These are phyloP conservation scores for Burhinus bistriatus DNA, from an alignment of 2,113 vertebrate genomes.

Conservation along the genomic window DNA sequence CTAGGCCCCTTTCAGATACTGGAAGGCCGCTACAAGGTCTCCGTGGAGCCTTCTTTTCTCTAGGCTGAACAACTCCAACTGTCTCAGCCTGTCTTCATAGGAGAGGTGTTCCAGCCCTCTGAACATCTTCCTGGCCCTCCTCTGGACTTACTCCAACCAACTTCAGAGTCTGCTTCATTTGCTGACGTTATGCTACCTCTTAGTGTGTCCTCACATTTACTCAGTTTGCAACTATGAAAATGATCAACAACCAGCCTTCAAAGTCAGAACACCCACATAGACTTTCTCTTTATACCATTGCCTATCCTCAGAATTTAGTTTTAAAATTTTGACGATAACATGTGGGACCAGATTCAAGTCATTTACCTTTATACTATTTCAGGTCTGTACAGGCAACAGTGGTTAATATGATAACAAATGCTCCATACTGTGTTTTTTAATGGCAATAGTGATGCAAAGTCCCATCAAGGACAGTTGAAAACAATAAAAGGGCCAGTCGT, in stretches of 20 bases:
- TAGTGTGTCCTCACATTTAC: background rate
- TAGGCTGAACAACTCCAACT: too few relatives aligned
- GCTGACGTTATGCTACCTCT: background rate
- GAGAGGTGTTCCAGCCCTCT: too few relatives aligned
- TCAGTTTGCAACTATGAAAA: background rate
- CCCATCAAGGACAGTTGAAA: background rate
- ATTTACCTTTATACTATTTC: background rate
- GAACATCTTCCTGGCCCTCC: too few relatives aligned
- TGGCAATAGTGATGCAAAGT: background rate
- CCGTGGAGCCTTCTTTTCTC: too few relatives aligned
- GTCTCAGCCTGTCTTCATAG: too few relatives aligned
- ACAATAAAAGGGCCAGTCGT: background rate
- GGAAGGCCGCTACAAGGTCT: too few relatives aligned
- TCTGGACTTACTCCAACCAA: background rate
- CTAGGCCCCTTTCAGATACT: too few relatives aligned
- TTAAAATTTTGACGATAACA: background rate
- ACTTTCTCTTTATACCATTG: background rate
- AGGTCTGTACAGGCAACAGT: background rate
- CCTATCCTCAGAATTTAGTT: background rate
- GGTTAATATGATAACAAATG: background rate
- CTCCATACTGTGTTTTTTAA: background rate
- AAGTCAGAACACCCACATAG: background rate
- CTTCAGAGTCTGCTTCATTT: background rate
- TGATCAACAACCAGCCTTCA: background rate
- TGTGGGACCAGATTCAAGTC: background rate